Percentiles rank a stretch among this genome's conserved stretches.
Evolutionary conservation across 2,113 vertebrate species (phyloP).

Genomic region (Myotis lucifugus): DNA sequence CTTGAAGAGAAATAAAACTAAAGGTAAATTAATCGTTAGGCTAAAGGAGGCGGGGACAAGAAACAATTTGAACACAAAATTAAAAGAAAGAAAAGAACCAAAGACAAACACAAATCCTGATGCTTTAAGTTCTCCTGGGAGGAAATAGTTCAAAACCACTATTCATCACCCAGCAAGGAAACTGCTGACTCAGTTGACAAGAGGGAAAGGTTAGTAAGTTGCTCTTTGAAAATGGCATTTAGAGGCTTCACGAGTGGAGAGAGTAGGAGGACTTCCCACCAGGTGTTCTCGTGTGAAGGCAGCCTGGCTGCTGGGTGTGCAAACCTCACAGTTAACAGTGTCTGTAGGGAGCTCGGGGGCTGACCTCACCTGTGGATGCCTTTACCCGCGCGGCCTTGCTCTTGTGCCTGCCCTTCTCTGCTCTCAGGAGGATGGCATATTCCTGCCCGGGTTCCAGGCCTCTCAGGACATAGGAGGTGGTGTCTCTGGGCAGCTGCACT

Average conservation of each 20-base stretch:
- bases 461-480: slow-evolving; percentile 86
- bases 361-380: slow-evolving; percentile 91
- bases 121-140: neutral
- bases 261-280: neutral
- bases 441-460: slow-evolving; percentile 88
- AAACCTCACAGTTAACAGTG: neutral
- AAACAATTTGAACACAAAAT: neutral
- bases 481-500: slow-evolving; percentile 84
- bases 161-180: neutral
- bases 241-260: neutral
- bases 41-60: neutral
- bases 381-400: slow-evolving; percentile 87
- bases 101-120: neutral
- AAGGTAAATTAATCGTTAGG: neutral
- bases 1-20: slow-evolving; percentile 53
- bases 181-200: neutral
- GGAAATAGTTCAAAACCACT: neutral
- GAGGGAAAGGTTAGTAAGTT: neutral
- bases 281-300: neutral
- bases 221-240: neutral
- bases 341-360: neutral
- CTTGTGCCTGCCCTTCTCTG: slow-evolving; percentile 91
- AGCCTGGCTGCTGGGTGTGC: neutral
- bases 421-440: slow-evolving; percentile 90
- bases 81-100: neutral